phyloP scores from a whole-genome alignment of 2,888 invertebrate genomes.

The Phortica okadai region DNA sequence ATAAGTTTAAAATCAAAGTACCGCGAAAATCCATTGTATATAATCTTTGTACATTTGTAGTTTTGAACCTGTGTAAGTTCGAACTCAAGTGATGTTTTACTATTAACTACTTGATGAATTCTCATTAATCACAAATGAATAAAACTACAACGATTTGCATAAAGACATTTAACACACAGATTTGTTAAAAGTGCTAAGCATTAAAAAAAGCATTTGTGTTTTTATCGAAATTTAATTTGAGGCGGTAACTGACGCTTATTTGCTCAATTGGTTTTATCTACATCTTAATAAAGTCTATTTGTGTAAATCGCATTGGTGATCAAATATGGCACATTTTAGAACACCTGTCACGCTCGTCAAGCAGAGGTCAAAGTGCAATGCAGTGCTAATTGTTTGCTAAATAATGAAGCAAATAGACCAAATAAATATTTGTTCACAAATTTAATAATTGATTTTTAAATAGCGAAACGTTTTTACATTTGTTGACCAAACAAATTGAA shows the following conservation, averaged over 20 bases:
- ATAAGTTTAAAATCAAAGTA: no score
- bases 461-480: not conserved
- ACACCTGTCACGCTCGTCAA: not conserved
- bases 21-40: no score
- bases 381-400: not conserved
- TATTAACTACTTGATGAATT: no score
- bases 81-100: no score
- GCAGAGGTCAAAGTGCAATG: not conserved
- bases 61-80: not conserved
- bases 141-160: no score
- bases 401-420: not conserved
- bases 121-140: no score
- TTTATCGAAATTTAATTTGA: no score
- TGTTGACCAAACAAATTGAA: conserved; percentile 12
- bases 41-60: not conserved
- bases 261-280: not conserved
- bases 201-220: no score
- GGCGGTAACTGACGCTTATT: no score
- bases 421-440: conserved; percentile 12
- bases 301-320: not conserved
- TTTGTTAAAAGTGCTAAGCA: no score
- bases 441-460: not conserved
- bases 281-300: not conserved
- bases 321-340: not conserved
- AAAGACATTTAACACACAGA: no score